Evolutionary conservation across 2,113 vertebrate species (phyloP).

Genomic region (Pelecanus crispus): DNA sequence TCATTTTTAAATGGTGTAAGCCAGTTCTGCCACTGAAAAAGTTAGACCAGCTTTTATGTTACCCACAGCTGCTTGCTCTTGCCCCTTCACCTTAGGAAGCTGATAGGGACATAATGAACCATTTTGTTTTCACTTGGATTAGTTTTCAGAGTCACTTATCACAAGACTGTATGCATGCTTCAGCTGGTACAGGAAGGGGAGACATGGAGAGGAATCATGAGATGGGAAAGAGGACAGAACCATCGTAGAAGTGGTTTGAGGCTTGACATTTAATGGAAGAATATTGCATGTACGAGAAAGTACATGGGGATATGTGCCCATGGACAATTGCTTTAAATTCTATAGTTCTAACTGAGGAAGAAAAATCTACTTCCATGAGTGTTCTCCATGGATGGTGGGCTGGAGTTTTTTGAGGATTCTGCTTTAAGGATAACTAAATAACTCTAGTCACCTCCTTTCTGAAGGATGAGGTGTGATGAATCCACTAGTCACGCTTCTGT

Average conservation of each 20-base stretch:
- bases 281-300: background rate
- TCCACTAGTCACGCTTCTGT: background rate
- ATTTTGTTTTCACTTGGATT: background rate
- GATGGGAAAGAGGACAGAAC: background rate
- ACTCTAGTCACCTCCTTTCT: background rate
- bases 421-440: background rate
- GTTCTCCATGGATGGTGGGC: background rate
- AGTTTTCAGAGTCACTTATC: background rate
- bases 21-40: background rate
- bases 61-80: background rate
- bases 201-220: background rate
- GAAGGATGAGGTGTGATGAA: background rate
- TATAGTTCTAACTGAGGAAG: background rate
- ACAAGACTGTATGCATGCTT: background rate
- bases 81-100: background rate
- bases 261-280: background rate
- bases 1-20: background rate
- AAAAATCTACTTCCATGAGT: background rate
- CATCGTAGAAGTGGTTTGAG: background rate
- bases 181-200: background rate
- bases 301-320: background rate
- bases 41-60: background rate
- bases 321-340: background rate
- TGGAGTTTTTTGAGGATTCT: background rate
- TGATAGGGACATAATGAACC: background rate